phyloP scores from a whole-genome alignment of 2,113 vertebrate genomes.

The Anser brachyrhynchus region DNA sequence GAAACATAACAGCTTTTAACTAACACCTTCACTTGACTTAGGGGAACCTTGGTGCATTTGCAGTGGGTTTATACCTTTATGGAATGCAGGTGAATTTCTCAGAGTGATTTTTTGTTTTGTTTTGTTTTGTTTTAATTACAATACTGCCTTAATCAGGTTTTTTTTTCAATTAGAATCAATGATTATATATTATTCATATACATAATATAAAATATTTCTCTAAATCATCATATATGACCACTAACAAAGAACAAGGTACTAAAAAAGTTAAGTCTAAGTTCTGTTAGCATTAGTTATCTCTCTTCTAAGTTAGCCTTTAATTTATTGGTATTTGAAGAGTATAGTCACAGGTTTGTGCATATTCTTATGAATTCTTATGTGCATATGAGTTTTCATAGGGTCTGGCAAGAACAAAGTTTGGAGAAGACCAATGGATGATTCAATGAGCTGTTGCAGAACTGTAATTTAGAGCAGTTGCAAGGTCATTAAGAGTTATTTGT shows the following conservation, averaged over 20 bases:
- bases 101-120: neutral
- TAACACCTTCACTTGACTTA: neutral
- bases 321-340: neutral
- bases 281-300: neutral
- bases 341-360: neutral
- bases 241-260: neutral
- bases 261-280: neutral
- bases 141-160: neutral
- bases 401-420: neutral
- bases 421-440: neutral
- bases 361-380: neutral
- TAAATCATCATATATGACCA: neutral
- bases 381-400: neutral
- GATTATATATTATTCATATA: neutral
- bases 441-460: constrained; percentile 20
- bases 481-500: constrained; percentile 56
- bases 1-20: neutral
- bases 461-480: constrained; percentile 47
- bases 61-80: neutral
- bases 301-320: neutral
- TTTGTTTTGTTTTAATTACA: neutral
- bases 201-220: neutral
- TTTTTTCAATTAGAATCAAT: neutral
- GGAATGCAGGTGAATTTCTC: neutral
- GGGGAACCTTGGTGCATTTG: neutral